Evolutionary conservation across 1,140 invertebrate species (phyloP).

Genomic region (Conus ventricosus): DNA sequence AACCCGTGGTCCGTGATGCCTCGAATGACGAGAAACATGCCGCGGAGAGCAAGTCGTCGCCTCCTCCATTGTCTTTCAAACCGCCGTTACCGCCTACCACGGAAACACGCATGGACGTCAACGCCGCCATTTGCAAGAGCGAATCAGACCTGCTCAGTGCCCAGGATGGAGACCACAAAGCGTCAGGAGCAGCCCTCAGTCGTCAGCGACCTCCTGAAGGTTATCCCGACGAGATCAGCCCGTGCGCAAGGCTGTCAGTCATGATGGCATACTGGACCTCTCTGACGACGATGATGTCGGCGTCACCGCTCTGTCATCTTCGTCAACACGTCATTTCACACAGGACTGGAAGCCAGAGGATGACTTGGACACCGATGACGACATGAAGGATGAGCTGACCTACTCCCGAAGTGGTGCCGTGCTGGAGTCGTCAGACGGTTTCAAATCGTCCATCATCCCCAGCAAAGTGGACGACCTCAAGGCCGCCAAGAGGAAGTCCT

Average conservation of each 20-base stretch:
- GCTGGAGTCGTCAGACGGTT: constrained; percentile 54
- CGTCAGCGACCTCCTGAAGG: constrained; percentile 9
- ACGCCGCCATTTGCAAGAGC: neutral
- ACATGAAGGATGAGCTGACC: constrained; percentile 55
- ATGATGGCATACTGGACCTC: constrained; percentile 25
- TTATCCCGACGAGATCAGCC: neutral
- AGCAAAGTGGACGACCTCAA: constrained; percentile 60
- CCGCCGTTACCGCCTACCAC: neutral
- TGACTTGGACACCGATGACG: constrained; percentile 67
- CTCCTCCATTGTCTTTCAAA: neutral
- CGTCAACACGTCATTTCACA: constrained; percentile 27
- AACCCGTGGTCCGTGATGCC: neutral
- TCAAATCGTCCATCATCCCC: constrained; percentile 65
- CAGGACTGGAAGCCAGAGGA: constrained; percentile 65
- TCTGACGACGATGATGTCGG: constrained; percentile 30
- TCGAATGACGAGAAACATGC: neutral
- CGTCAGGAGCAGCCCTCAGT: neutral
- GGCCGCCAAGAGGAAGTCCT: constrained; percentile 28
- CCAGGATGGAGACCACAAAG: neutral
- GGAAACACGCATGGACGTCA: neutral
- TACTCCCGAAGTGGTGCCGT: constrained; percentile 35
- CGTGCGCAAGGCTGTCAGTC: neutral
- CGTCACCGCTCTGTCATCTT: neutral
- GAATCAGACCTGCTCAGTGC: neutral
- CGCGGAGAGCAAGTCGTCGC: neutral